phyloP scores from a whole-genome alignment of 2,888 invertebrate species.

The Sympetrum striolatum region DNA sequence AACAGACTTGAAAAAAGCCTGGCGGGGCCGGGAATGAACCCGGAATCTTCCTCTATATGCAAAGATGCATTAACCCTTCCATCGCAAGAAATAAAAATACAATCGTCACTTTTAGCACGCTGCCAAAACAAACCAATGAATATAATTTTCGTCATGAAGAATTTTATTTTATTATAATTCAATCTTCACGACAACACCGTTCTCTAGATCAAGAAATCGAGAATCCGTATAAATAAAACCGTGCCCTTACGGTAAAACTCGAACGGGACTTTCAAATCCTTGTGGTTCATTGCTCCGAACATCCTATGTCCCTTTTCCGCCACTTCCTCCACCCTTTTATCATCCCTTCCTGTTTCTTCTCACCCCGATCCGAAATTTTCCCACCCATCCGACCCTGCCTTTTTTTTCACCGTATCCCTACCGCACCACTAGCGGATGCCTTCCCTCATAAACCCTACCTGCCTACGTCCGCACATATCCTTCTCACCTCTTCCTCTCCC shows the following conservation, averaged over 20 bases:
- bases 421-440: neutral
- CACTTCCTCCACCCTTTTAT: neutral
- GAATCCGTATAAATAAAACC: too few relatives aligned
- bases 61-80: too few relatives aligned
- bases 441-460: neutral
- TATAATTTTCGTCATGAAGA: too few relatives aligned
- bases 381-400: neutral
- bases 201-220: too few relatives aligned
- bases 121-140: too few relatives aligned
- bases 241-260: neutral
- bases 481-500: neutral
- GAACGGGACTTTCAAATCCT: neutral
- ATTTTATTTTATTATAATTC: too few relatives aligned
- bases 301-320: neutral
- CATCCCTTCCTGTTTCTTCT: neutral
- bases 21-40: too few relatives aligned
- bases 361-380: neutral
- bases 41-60: too few relatives aligned
- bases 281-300: neutral
- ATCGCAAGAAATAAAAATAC: too few relatives aligned
- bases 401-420: neutral
- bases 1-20: too few relatives aligned
- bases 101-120: too few relatives aligned
- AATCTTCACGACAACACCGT: too few relatives aligned
- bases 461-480: neutral